These are phyloP conservation scores for Babylonia areolata DNA, from an alignment of 1,140 invertebrate species.

Conservation along the genomic window DNA sequence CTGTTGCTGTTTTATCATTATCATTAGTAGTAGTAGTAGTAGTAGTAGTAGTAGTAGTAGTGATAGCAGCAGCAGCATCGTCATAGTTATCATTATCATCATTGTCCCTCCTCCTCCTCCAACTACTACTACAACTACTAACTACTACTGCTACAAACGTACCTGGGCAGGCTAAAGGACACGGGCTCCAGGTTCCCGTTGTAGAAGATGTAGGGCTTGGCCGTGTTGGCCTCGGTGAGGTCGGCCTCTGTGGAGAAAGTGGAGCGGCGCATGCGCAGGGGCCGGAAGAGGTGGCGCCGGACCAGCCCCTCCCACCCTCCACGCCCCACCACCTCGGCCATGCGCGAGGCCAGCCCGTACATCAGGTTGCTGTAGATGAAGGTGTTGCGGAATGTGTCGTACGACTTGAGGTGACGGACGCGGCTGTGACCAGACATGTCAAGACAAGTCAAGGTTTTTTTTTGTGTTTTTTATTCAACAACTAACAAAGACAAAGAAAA, in stretches of 20 bases:
- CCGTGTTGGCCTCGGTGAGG: conserved; percentile 45
- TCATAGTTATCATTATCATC: too few species aligned
- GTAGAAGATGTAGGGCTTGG: conserved; percentile 40
- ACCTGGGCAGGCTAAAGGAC: not conserved
- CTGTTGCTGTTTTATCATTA: too few species aligned
- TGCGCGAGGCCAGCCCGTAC: conserved; percentile 61
- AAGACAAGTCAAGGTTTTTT: too few species aligned
- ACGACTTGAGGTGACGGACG: conserved; percentile 50
- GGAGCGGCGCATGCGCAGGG: conserved; percentile 63
- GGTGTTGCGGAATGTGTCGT: conserved; percentile 57
- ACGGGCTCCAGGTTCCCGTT: conserved; percentile 15
- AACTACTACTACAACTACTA: too few species aligned
- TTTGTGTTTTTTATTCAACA: too few species aligned
- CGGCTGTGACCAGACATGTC: conserved; percentile 46
- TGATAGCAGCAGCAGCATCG: too few species aligned
- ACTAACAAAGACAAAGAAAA: too few species aligned
- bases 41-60: too few species aligned
- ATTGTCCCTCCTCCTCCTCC: too few species aligned
- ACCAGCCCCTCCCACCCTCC: conserved; percentile 61
- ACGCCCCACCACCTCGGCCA: conserved; percentile 52
- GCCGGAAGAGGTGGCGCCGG: conserved; percentile 49
- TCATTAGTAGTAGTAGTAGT: too few species aligned
- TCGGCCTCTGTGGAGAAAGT: conserved; percentile 58
- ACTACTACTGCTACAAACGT: too few species aligned
- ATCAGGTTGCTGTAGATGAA: conserved; percentile 66